phyloP scores from a whole-genome alignment of 2,797 vertebrate genomes.

The Avahi laniger region DNA sequence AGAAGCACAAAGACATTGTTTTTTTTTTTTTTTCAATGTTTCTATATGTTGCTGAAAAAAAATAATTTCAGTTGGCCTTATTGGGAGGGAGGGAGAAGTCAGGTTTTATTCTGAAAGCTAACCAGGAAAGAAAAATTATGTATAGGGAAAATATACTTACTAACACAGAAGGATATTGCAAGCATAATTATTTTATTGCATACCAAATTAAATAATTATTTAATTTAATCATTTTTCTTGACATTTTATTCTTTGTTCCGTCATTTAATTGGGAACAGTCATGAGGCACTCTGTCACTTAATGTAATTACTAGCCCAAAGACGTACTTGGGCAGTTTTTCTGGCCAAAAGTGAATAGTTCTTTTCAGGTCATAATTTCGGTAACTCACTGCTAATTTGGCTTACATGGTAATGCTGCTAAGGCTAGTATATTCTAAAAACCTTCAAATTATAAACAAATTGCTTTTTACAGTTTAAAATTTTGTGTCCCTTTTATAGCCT shows the following conservation, averaged over 20 bases:
- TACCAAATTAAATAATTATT: constrained; percentile 37
- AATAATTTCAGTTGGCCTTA: neutral
- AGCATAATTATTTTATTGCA: constrained; percentile 13
- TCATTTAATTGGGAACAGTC: neutral
- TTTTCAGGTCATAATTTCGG: neutral
- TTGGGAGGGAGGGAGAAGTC: neutral
- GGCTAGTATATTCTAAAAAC: neutral
- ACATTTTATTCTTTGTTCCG: constrained; percentile 25
- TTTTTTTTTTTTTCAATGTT: neutral
- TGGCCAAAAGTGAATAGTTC: neutral
- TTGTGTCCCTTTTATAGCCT: neutral
- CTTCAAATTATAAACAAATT: constrained; percentile 1
- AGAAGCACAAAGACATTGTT: neutral
- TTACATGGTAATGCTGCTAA: neutral
- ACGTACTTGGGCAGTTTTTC: neutral
- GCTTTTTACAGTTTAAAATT: neutral
- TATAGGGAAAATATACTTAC: neutral
- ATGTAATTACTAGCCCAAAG: neutral
- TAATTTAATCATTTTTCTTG: constrained; percentile 38
- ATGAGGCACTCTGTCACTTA: neutral
- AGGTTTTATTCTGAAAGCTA: constrained; percentile 8
- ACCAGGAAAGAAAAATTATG: neutral
- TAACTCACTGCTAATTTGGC: neutral
- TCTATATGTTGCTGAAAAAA: neutral
- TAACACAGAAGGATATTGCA: constrained; percentile 20